These are phyloP conservation scores for Galeruca laticollis DNA, from an alignment of 2,888 invertebrate genomes.

Conservation along the genomic window DNA sequence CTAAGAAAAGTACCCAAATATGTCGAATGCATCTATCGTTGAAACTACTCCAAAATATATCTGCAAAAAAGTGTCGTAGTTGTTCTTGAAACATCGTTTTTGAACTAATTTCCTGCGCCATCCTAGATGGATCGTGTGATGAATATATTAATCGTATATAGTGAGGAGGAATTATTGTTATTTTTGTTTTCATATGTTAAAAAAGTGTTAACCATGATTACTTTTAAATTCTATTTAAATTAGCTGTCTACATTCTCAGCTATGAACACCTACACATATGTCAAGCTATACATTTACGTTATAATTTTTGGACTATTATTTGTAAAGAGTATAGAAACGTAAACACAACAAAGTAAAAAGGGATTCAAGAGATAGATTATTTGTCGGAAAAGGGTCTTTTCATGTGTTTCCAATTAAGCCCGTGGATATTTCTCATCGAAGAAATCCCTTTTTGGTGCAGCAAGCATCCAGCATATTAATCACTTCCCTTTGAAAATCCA, in stretches of 20 bases:
- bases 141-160: too few species aligned
- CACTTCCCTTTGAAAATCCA: constrained; percentile 30
- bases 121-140: too few species aligned
- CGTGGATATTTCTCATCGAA: constrained; percentile 16
- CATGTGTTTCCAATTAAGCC: constrained; percentile 21
- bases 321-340: not conserved
- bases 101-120: too few species aligned
- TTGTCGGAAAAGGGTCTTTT: constrained; percentile 15
- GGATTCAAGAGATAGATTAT: constrained; percentile 10
- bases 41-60: too few species aligned
- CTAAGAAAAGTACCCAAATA: not conserved
- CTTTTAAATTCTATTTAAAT: too few species aligned
- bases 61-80: too few species aligned
- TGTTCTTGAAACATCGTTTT: too few species aligned
- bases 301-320: not conserved
- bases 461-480: constrained; percentile 22
- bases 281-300: not conserved
- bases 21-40: not conserved
- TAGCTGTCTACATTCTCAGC: too few species aligned
- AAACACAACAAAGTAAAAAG: constrained; percentile 6
- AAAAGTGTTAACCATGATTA: too few species aligned
- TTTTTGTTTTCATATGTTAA: too few species aligned
- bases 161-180: too few species aligned
- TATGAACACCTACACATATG: not conserved
- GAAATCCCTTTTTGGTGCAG: constrained; percentile 21